These are phyloP conservation scores for Morpho achilles DNA, from an alignment of 2,888 invertebrate species.

Conservation along the genomic window DNA sequence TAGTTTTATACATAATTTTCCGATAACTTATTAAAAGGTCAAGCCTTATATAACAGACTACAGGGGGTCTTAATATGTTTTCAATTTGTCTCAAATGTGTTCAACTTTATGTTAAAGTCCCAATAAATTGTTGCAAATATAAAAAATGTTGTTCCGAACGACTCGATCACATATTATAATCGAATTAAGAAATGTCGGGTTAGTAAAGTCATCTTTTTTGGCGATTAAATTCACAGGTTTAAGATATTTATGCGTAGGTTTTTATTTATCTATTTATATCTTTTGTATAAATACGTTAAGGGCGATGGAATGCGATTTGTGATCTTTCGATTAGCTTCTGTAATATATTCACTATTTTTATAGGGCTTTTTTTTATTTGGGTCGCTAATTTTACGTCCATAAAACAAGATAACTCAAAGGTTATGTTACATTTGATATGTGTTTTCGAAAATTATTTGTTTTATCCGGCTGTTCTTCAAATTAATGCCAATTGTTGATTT, in stretches of 20 bases:
- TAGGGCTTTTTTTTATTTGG: too few relatives aligned
- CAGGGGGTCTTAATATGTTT: slow-evolving; percentile 23
- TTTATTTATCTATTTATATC: not conserved
- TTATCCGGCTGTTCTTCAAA: too few relatives aligned
- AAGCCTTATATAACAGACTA: slow-evolving; percentile 13
- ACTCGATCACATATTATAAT: slow-evolving; percentile 24
- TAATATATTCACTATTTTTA: too few relatives aligned
- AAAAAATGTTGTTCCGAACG: slow-evolving; percentile 10
- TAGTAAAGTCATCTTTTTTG: slow-evolving; percentile 19
- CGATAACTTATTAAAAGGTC: slow-evolving; percentile 20
- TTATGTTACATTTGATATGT: too few relatives aligned
- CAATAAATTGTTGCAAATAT: slow-evolving; percentile 11
- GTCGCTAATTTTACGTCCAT: too few relatives aligned
- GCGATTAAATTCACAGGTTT: slow-evolving; percentile 6
- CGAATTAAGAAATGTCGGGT: slow-evolving; percentile 19
- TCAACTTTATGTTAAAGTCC: slow-evolving; percentile 10
- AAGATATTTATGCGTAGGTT: slow-evolving; percentile 6
- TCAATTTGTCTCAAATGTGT: slow-evolving; percentile 18
- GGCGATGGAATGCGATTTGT: too few relatives aligned
- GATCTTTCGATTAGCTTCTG: too few relatives aligned
- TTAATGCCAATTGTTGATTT: too few relatives aligned
- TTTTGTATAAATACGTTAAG: too few relatives aligned
- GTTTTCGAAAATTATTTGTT: too few relatives aligned
- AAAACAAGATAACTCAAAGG: too few relatives aligned
- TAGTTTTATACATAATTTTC: slow-evolving; percentile 15